Percentiles rank a stretch among this genome's conserved stretches.
These are phyloP conservation scores for Bradypodion ventrale DNA, from an alignment of 2,797 vertebrate species.

Conservation along the genomic window DNA sequence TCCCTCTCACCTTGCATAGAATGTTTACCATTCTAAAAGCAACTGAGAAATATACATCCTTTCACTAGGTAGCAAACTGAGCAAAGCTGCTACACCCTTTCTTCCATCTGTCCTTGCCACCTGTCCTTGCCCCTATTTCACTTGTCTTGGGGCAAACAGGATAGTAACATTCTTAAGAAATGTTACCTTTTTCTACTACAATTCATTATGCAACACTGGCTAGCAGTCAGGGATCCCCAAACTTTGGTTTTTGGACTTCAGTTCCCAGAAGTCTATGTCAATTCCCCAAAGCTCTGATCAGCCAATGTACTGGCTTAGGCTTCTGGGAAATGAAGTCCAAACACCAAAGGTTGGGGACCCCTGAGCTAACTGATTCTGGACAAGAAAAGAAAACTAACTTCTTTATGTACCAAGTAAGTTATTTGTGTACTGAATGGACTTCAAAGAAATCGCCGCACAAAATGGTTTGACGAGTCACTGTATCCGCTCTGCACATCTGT, in stretches of 20 bases:
- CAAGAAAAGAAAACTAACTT: too few species aligned
- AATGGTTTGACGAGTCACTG: neutral
- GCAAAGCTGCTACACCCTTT: neutral
- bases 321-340: too few species aligned
- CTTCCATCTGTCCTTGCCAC: neutral
- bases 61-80: neutral
- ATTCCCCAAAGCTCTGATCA: too few species aligned
- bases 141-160: neutral
- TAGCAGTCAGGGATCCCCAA: too few species aligned
- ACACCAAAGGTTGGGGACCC: too few species aligned
- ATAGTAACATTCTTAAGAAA: neutral
- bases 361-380: too few species aligned
- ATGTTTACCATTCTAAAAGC: slow-evolving; percentile 1
- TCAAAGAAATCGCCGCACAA: neutral
- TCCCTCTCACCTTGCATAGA: neutral
- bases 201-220: too few species aligned
- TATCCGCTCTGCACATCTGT: neutral
- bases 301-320: too few species aligned
- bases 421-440: neutral
- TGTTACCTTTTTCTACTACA: too few species aligned
- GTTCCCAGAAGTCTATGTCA: too few species aligned
- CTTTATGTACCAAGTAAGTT: too few species aligned
- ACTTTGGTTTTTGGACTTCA: too few species aligned
- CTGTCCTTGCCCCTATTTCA: neutral
- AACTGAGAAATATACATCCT: neutral